phyloP scores from a whole-genome alignment of 2,888 invertebrate genomes.

The Ctenicera cuprea region DNA sequence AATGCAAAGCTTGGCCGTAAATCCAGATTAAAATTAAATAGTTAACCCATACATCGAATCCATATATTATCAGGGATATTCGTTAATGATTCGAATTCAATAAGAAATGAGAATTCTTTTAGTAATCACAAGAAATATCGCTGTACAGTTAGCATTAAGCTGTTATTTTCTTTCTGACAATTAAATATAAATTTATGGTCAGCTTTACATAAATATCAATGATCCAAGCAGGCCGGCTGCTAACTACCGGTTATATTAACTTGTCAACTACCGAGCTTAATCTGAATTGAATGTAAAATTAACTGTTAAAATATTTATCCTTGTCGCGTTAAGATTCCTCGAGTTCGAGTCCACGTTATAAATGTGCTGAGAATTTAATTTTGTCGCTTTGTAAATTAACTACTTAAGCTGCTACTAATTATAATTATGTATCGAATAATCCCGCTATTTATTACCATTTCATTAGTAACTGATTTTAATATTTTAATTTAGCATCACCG shows the following conservation, averaged over 20 bases:
- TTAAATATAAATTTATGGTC: conserved; percentile 66
- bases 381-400: conserved; percentile 52
- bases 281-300: conserved; percentile 67
- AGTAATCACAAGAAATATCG: conserved; percentile 49
- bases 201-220: conserved; percentile 67
- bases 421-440: conserved; percentile 51
- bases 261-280: conserved; percentile 65
- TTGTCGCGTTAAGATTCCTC: conserved; percentile 65
- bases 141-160: conserved; percentile 45
- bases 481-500: conserved; percentile 44
- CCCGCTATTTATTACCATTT: conserved; percentile 48
- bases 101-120: conserved; percentile 42
- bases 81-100: conserved; percentile 40
- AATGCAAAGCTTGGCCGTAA: conserved; percentile 24
- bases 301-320: conserved; percentile 68
- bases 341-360: conserved; percentile 57
- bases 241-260: conserved; percentile 67
- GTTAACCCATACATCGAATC: conserved; percentile 26
- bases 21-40: conserved; percentile 30
- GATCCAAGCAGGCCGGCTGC: conserved; percentile 59
- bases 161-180: conserved; percentile 60
- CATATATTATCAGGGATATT: conserved; percentile 20
- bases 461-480: conserved; percentile 50
- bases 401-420: conserved; percentile 52
- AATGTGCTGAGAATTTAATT: conserved; percentile 51